A percentile compares a stretch with the other conserved stretches of the same genome.
Conservation (phyloP, 2,888 invertebrate genomes). For the Emmelina monodactyla region DNA sequence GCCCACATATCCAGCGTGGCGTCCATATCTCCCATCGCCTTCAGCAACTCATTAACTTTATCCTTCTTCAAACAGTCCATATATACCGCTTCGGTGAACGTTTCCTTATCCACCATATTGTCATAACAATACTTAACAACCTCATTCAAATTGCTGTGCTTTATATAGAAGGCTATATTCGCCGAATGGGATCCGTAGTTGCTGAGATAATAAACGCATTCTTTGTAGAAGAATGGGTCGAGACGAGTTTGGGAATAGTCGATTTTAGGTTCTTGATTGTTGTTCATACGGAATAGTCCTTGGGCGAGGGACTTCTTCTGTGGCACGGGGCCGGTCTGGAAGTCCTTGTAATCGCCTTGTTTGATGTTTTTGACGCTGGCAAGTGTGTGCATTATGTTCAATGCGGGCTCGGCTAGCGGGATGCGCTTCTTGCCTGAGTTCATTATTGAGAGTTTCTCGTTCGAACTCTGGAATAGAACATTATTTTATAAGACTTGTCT, state of each 20-base stretch:
- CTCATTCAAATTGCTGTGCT: slow-evolving; percentile 72
- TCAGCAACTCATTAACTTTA: slow-evolving; percentile 66
- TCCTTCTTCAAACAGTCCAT: slow-evolving; percentile 73
- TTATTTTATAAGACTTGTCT: too few relatives aligned
- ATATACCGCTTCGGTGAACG: slow-evolving; percentile 77
- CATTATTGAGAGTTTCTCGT: slow-evolving; percentile 46
- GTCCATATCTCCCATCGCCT: slow-evolving; percentile 71
- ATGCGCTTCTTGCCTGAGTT: slow-evolving; percentile 55
- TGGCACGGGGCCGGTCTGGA: slow-evolving; percentile 40
- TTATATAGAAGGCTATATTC: slow-evolving; percentile 78
- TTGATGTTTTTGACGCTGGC: slow-evolving; percentile 65
- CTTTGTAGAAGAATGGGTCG: slow-evolving; percentile 72
- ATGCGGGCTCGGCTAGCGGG: slow-evolving; percentile 62
- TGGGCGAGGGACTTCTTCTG: slow-evolving; percentile 50
- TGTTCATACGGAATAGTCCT: slow-evolving; percentile 46
- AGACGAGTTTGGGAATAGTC: slow-evolving; percentile 41
- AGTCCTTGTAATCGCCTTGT: slow-evolving; percentile 63
- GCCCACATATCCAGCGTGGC: slow-evolving; percentile 74
- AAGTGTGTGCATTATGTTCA: slow-evolving; percentile 67
- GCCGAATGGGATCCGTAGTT: slow-evolving; percentile 81
- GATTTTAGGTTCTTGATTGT: slow-evolving; percentile 36
- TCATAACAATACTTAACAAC: slow-evolving; percentile 76
- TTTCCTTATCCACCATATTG: slow-evolving; percentile 72
- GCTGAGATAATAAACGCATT: slow-evolving; percentile 82
- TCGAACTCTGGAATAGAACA: slow-evolving; percentile 41